Base-by-base conservation (phyloP, 1,140 invertebrate species). In the Lucilia cuprina region DNA sequence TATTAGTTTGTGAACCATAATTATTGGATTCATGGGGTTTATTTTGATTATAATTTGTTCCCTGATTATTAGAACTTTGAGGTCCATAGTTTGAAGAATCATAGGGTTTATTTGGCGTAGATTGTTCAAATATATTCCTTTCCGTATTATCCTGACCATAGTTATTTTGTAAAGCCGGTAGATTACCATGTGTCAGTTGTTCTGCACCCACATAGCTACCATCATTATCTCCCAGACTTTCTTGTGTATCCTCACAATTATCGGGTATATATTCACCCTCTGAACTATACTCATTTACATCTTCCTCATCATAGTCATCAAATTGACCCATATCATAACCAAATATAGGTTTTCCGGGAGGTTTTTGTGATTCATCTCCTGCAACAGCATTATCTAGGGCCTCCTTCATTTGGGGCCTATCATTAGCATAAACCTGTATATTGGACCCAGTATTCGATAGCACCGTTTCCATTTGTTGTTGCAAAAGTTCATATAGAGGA, bases 401-500 rank as follows among this genome's bases (percentile, higher is more conserved):
- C 50, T 55, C 10, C 49, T 74, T 83, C 17, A 41, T 74, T 60
- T 82, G 82, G 5, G 82, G 82, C 35, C 30, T 7, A 47, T 65
- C 21, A 21, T 41, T 21, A 21, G 35, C 1, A 70, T 19, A 80
- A 8, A 70, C 70, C 2, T 34, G 65, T 35, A 17, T 25, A 41
- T 78, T 65, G 8, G 17, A 21, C 1, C 83, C 83, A 0, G 30
- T 65, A 60, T 35, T 77, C 10, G 74, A 60, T 9, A 60, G n/a
- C 2, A 49, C 50, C 10, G 74, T 77, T 80, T 90, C 89, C 88
- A 90, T 89, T 85, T 89, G 89, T 80, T 90, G 87, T 55, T 90
- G 89, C 0, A 90, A 86, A 19, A 90, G 86, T 84, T 90, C 88
- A 30, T 89, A 90, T 34, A 90, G 85, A 14, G 89, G 89, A 0